These are phyloP conservation scores for Peromyscus eremicus DNA, from an alignment of 2,797 vertebrate species.

Conservation along the genomic window DNA sequence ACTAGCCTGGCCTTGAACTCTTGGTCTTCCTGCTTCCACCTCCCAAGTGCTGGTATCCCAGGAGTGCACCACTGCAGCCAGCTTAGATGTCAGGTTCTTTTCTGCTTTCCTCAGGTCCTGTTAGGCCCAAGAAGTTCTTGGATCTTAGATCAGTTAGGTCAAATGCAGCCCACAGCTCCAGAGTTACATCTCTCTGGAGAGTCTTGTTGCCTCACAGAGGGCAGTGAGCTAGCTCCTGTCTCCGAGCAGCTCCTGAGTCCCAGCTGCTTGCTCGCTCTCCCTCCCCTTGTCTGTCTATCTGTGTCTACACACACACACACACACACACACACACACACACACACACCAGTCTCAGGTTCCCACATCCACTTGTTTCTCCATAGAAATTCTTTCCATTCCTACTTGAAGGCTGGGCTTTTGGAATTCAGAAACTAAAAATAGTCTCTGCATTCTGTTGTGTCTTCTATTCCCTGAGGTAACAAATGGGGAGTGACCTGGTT, in stretches of 20 bases:
- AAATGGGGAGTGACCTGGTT: slow-evolving; percentile 23
- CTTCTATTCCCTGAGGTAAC: slow-evolving; percentile 56
- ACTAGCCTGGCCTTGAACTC: background rate
- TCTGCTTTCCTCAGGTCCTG: background rate
- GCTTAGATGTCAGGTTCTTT: background rate
- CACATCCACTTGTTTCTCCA: slow-evolving; percentile 19
- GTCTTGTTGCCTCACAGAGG: background rate
- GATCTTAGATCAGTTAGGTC: background rate
- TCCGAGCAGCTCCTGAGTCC: background rate
- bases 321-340: background rate
- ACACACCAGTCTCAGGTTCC: background rate
- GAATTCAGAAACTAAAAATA: slow-evolving; percentile 77
- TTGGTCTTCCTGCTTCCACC: background rate
- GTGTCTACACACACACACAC: too few relatives aligned
- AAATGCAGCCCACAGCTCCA: background rate
- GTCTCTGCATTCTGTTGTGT: slow-evolving; percentile 50
- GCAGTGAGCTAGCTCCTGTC: background rate
- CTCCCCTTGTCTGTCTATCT: too few relatives aligned
- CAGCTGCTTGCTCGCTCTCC: background rate
- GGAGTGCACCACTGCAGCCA: background rate
- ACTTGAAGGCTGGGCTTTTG: slow-evolving; percentile 55
- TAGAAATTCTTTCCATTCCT: slow-evolving; percentile 74
- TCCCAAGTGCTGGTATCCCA: background rate
- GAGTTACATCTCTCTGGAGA: background rate
- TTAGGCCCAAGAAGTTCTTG: background rate